These are phyloP conservation scores for Pionites leucogaster DNA, from an alignment of 2,113 vertebrate genomes.

Conservation along the genomic window DNA sequence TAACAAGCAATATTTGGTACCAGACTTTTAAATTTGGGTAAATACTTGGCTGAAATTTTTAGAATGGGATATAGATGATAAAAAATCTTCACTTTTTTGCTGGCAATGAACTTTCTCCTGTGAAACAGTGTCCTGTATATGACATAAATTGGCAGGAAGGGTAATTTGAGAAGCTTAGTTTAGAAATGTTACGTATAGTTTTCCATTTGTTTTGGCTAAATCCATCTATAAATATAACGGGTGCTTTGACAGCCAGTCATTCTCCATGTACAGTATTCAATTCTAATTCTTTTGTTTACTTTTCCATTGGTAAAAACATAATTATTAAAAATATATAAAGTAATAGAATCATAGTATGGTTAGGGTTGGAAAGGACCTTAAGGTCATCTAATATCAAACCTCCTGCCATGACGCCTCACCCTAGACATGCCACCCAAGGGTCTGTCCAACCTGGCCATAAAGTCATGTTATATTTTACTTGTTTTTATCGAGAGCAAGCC, in stretches of 20 bases:
- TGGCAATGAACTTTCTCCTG: neutral
- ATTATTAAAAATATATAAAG: neutral
- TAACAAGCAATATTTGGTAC: neutral
- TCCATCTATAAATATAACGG: neutral
- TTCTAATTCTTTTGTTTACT: neutral
- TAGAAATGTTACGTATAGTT: neutral
- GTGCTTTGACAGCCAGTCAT: neutral
- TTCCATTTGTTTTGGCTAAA: constrained; percentile 17
- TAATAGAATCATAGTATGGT: neutral
- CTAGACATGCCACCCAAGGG: neutral
- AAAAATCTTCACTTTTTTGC: neutral
- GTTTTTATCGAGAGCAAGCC: neutral
- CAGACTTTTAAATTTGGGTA: neutral
- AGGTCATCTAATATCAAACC: neutral
- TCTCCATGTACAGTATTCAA: neutral
- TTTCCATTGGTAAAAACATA: neutral
- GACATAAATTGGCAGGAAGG: neutral
- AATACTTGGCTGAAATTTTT: neutral
- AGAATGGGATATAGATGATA: neutral
- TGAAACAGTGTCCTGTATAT: neutral
- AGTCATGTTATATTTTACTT: neutral
- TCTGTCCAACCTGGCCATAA: neutral
- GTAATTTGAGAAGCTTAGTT: constrained; percentile 2
- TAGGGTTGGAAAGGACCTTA: neutral
- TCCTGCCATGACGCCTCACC: neutral